These are phyloP conservation scores for Drosophila teissieri DNA, from an alignment of 1,140 invertebrate species.

Conservation along the genomic window DNA sequence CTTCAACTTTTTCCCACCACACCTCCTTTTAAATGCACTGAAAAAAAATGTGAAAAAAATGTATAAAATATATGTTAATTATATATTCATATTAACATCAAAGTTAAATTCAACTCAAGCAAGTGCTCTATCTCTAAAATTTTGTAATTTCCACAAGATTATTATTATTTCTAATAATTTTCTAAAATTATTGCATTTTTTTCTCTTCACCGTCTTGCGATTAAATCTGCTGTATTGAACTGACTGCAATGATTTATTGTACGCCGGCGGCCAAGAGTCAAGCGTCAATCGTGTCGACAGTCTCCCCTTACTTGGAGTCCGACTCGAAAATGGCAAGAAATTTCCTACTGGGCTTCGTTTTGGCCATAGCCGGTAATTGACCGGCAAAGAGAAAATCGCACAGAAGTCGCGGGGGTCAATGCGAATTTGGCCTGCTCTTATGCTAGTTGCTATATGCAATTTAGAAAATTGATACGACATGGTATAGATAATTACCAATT, in stretches of 20 bases:
- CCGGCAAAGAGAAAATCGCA: constrained; percentile 50
- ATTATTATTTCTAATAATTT: too few species aligned
- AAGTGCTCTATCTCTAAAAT: too few species aligned
- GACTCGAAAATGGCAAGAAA: constrained; percentile 61
- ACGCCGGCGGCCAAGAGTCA: constrained; percentile 64
- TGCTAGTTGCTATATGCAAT: background rate
- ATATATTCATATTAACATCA: too few species aligned
- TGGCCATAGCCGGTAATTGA: constrained; percentile 43
- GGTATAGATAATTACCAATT: background rate
- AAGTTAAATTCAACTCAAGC: too few species aligned
- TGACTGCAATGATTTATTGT: constrained; percentile 66
- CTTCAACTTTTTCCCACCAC: constrained; percentile 12
- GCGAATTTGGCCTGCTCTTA: constrained; percentile 18
- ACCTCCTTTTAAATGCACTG: background rate
- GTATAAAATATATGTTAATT: background rate
- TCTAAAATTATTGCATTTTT: background rate
- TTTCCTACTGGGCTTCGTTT: constrained; percentile 60
- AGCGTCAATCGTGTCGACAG: constrained; percentile 63
- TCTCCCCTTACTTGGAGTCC: constrained; percentile 49
- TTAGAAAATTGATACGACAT: constrained; percentile 12
- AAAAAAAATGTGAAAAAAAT: background rate
- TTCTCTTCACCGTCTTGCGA: constrained; percentile 6
- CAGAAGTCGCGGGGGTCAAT: constrained; percentile 7
- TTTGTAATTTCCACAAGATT: too few species aligned
- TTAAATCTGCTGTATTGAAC: constrained; percentile 28